These are phyloP conservation scores for Anolis apletophallus DNA, from an alignment of 2,797 vertebrate species.

Conservation along the genomic window DNA sequence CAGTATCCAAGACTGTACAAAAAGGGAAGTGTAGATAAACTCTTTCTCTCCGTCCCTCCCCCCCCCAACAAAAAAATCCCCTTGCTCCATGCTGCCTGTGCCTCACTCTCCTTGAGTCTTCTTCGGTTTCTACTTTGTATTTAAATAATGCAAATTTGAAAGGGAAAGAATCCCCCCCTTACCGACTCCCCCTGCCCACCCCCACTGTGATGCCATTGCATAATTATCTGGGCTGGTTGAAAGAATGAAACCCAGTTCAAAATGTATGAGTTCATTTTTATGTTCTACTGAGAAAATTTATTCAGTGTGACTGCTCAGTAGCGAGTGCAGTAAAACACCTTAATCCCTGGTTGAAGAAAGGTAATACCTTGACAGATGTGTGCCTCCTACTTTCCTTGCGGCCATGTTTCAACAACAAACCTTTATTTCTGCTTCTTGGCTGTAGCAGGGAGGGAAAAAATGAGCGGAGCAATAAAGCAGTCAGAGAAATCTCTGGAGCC, in stretches of 20 bases:
- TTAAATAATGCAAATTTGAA: conserved; percentile 71
- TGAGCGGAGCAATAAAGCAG: conserved; percentile 87
- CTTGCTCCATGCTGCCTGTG: conserved; percentile 3
- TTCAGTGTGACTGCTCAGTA: conserved; percentile 86
- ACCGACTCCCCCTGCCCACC: conserved; percentile 64
- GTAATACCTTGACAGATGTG: conserved; percentile 97
- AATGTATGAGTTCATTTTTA: conserved; percentile 85
- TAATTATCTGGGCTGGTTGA: conserved; percentile 78
- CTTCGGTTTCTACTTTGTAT: conserved; percentile 55
- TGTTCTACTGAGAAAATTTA: conserved; percentile 85
- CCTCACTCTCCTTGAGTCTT: conserved; percentile 45
- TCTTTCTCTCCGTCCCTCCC: conserved; percentile 8
- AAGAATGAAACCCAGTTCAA: conserved; percentile 80
- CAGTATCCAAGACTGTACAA: conserved; percentile 35
- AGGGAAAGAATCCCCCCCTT: conserved; percentile 59
- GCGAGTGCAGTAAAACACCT: conserved; percentile 86
- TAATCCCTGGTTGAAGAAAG: conserved; percentile 93
- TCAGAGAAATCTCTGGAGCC: conserved; percentile 92
- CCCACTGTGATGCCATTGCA: conserved; percentile 67
- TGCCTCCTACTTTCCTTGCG: conserved; percentile 88
- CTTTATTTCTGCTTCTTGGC: conserved; percentile 83
- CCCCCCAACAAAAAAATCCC: too few relatives aligned
- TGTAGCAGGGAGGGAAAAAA: conserved; percentile 79
- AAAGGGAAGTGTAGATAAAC: neutral
- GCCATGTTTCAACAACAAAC: conserved; percentile 88